Base-by-base conservation (phyloP, 53 echinoderm and acorn worm genomes). In the Paelopatides confundens region DNA sequence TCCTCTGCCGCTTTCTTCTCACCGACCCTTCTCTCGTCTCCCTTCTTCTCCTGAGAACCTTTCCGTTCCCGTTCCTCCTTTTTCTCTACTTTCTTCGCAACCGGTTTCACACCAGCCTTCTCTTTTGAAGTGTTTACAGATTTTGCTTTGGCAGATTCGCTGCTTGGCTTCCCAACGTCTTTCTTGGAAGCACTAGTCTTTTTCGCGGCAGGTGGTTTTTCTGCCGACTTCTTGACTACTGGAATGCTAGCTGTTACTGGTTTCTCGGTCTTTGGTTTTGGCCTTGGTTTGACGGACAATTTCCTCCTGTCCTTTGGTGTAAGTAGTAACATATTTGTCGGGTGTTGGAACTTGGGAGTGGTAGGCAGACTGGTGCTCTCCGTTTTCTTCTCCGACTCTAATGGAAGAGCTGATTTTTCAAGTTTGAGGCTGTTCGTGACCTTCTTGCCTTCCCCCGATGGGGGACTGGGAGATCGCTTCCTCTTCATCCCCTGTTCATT, bases 401-500 rank as follows among this genome's bases (percentile, higher is more conserved):
- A 31, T 12, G 65, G 63, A 24, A 62, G 33, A 13, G 51, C 83
- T 8, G 50, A 9, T 29, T 76, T 64, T 53, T 76, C 33, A 24
- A 64, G 65, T 28, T 30, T 90, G 24, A 65, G 66, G 34, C 52
- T 18, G 2, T 86, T 74, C 30, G 5, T 65, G 33, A 71, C 34
- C 63, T 87, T 87, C 66, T 91, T 87, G 26, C 71, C 63, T 63
- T 63, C 51, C 15, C 30, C 79, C 39, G 82, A 82, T 35, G 77
- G 66, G 33, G 93, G 96, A 86, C 96, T 96, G 10, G 94, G 96
- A 6, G 96, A 96, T 66, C 96, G 63, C 37, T 96, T 96, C 31
- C 96, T 92, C 82, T 96, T 76, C 15, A 63, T n/a, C 54, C 77
- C 78, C 37, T 62, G 77, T 87, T 35, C 78, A 69, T 1, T 28